Evolutionary conservation across 2,888 invertebrate species (phyloP).

Genomic region (Deilephila porcellus): DNA sequence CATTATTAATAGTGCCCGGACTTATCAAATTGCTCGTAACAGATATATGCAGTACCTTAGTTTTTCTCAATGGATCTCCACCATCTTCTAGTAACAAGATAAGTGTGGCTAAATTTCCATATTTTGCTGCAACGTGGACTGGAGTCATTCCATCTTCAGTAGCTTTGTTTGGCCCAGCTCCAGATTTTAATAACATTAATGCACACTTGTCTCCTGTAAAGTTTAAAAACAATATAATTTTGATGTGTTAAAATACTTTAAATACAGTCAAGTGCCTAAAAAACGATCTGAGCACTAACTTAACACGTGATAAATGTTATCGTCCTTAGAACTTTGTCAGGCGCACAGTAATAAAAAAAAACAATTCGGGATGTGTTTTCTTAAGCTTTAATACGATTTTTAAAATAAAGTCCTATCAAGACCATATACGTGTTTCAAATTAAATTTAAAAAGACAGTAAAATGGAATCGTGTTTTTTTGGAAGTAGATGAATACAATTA

Average conservation of each 20-base stretch:
- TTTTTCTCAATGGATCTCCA: slow-evolving; percentile 95
- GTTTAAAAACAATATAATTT: background rate
- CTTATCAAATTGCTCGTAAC: no score
- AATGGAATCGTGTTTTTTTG: no score
- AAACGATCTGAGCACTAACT: background rate
- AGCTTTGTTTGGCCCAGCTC: slow-evolving; percentile 97
- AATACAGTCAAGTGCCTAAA: background rate
- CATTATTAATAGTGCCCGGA: no score
- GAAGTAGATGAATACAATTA: no score
- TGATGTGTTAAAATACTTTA: background rate
- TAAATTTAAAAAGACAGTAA: no score
- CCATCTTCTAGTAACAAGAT: slow-evolving; percentile 95
- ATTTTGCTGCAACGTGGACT: slow-evolving; percentile 97
- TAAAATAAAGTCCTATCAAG: no score
- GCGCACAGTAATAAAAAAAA: no score
- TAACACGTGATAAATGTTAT: no score
- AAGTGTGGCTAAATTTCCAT: slow-evolving; percentile 95
- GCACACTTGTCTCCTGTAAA: slow-evolving; percentile 88
- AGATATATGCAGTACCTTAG: slow-evolving; percentile 92
- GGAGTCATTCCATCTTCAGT: slow-evolving; percentile 99
- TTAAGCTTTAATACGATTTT: no score
- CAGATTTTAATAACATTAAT: slow-evolving; percentile 98
- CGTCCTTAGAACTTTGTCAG: no score
- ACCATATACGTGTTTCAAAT: no score
- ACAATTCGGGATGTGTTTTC: no score